Evolutionary conservation across 2,113 vertebrate species (phyloP).

Genomic region (Machaerirhynchus nigripectus): DNA sequence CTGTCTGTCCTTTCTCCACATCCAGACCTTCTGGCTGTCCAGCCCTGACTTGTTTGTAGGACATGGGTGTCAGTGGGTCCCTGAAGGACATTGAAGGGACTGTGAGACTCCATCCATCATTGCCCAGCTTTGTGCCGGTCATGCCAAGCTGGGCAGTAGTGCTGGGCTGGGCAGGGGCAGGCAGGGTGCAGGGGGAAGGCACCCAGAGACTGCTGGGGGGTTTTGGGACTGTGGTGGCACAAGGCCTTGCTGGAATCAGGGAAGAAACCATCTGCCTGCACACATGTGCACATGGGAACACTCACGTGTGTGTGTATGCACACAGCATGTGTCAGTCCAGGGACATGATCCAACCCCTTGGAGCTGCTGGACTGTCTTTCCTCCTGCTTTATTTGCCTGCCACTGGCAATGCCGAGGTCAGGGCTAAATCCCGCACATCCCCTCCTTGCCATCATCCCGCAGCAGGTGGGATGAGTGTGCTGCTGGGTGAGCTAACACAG

Average conservation of each 20-base stretch:
- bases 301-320: accelerated
- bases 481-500: neutral
- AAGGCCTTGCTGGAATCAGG: accelerated
- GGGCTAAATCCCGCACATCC: neutral
- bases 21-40: neutral
- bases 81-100: neutral
- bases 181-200: neutral
- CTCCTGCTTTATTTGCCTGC: neutral
- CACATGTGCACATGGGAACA: neutral
- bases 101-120: accelerated
- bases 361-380: neutral
- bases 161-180: neutral
- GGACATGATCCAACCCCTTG: accelerated
- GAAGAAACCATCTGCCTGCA: neutral
- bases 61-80: neutral
- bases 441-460: accelerated
- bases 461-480: neutral
- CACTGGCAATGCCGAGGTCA: accelerated
- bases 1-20: neutral
- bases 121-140: neutral
- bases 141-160: neutral
- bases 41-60: neutral
- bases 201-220: neutral
- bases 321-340: accelerated
- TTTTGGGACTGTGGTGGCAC: neutral